phyloP scores from a whole-genome alignment of 2,888 invertebrate genomes.

The Parelbella ahira region DNA sequence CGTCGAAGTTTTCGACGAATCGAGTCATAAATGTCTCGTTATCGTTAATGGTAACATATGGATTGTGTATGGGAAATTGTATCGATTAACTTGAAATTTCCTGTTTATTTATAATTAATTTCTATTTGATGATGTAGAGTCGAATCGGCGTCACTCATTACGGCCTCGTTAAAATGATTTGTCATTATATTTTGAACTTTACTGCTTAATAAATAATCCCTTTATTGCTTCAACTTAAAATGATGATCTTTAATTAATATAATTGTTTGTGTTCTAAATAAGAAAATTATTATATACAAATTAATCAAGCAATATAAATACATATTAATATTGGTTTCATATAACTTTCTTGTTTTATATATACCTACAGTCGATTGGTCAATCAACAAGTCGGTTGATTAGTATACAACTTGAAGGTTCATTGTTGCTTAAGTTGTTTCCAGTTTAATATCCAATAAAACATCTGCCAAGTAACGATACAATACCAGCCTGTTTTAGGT shows the following conservation, averaged over 20 bases:
- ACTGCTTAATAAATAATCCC: slow-evolving; percentile 15
- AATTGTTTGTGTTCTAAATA: slow-evolving; percentile 14
- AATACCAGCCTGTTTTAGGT: too few relatives aligned
- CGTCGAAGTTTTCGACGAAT: slow-evolving; percentile 44
- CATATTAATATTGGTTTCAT: too few relatives aligned
- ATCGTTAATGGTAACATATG: slow-evolving; percentile 73
- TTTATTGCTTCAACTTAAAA: slow-evolving; percentile 6
- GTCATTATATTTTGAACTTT: slow-evolving; percentile 20
- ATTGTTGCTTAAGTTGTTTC: too few relatives aligned
- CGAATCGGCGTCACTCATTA: slow-evolving; percentile 34
- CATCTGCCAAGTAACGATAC: too few relatives aligned
- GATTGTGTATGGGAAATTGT: slow-evolving; percentile 53
- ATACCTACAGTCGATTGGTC: too few relatives aligned
- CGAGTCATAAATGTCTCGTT: slow-evolving; percentile 71
- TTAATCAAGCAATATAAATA: too few relatives aligned
- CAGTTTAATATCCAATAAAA: too few relatives aligned
- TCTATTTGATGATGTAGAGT: slow-evolving; percentile 36
- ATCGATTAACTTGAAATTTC: slow-evolving; percentile 44
- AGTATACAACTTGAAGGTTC: too few relatives aligned
- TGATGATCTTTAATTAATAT: slow-evolving; percentile 13
- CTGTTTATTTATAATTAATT: slow-evolving; percentile 62
- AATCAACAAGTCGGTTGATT: too few relatives aligned
- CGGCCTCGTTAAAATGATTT: slow-evolving; percentile 22
- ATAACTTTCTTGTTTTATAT: too few relatives aligned
- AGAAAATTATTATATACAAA: neutral